Conservation (phyloP, 2,888 invertebrate species). For the Microctonus brassicae region DNA sequence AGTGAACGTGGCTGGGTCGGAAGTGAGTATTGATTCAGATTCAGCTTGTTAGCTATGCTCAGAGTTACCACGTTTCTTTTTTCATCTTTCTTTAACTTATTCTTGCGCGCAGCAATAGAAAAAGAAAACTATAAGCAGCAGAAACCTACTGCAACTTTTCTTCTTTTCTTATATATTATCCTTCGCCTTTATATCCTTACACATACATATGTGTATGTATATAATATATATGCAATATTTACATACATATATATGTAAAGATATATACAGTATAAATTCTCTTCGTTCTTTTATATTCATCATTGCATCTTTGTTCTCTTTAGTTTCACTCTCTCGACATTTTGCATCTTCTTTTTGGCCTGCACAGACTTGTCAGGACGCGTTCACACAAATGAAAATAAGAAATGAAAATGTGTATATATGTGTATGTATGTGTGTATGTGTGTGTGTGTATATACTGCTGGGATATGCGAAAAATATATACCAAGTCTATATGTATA, state of each 20-base stretch:
- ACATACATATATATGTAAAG: not conserved
- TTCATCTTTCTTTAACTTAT: slow-evolving; percentile 39
- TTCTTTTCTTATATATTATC: slow-evolving; percentile 23
- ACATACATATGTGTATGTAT: no score
- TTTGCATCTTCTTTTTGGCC: slow-evolving; percentile 11
- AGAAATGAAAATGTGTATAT: not conserved
- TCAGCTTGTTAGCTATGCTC: slow-evolving; percentile 66
- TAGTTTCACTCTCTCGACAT: slow-evolving; percentile 26
- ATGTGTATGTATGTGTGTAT: slow-evolving; percentile 9
- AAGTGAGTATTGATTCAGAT: slow-evolving; percentile 67
- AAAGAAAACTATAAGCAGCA: slow-evolving; percentile 17
- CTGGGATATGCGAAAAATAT: slow-evolving; percentile 14
- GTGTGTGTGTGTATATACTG: slow-evolving; percentile 33
- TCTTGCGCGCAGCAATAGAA: no score
- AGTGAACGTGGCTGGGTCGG: slow-evolving; percentile 52
- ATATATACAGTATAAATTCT: no score
- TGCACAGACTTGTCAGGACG: slow-evolving; percentile 28
- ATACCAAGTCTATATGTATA: not conserved
- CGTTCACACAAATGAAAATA: slow-evolving; percentile 22
- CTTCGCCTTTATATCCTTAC: no score
- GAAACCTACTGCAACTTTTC: slow-evolving; percentile 30
- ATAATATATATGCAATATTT: not conserved
- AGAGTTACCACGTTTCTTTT: slow-evolving; percentile 51
- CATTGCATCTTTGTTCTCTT: slow-evolving; percentile 30
- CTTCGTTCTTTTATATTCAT: slow-evolving; percentile 37